Percentiles rank a stretch among this genome's conserved stretches.
Conservation (phyloP, 2,888 invertebrate genomes). For the Mylabris sibirica region DNA sequence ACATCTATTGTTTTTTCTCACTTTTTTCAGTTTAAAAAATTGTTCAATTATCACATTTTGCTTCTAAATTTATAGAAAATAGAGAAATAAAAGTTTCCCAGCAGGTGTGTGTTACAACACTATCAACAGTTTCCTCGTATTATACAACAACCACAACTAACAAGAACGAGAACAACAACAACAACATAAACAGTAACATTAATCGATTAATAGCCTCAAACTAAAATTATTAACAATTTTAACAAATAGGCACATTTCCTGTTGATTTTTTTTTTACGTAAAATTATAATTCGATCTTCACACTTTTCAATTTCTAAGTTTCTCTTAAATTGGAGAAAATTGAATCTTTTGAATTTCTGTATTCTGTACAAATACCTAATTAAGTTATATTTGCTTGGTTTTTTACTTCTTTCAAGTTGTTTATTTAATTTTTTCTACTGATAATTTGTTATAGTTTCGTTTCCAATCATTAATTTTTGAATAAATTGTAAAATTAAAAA, state of each 20-base stretch:
- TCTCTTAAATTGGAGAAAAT: background rate
- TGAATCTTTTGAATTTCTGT: background rate
- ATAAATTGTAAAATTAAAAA: background rate
- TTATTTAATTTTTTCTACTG: background rate
- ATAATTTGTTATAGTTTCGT: background rate
- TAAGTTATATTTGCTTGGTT: background rate
- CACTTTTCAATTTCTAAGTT: background rate
- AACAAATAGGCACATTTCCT: background rate
- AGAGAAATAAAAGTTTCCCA: background rate
- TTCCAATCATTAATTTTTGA: background rate
- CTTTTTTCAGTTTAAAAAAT: background rate
- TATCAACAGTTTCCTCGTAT: background rate
- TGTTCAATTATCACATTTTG: background rate
- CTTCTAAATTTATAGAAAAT: background rate
- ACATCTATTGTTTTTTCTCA: background rate
- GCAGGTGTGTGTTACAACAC: background rate
- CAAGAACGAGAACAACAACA: background rate
- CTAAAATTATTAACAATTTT: background rate
- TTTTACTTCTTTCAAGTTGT: background rate
- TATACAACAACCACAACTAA: background rate
- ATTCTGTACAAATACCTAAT: no score
- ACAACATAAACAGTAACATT: background rate
- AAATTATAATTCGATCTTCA: background rate
- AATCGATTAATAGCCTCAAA: slow-evolving; percentile 1
- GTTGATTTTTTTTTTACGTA: background rate